These are phyloP conservation scores for Hofmannophila pseudospretella DNA, from an alignment of 2,888 invertebrate genomes.

Conservation along the genomic window DNA sequence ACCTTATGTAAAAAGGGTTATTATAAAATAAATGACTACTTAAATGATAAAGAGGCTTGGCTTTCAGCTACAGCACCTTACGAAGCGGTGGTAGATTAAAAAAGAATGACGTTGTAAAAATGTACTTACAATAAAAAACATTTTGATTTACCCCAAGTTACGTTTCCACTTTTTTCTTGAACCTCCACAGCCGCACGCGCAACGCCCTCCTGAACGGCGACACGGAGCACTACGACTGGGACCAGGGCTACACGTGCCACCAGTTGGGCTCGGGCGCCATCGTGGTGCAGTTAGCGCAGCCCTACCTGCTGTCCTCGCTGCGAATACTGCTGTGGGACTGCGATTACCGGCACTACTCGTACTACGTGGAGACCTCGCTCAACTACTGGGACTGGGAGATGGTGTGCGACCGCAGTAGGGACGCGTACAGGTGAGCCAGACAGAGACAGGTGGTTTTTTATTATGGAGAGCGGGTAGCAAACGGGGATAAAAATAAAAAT, in stretches of 20 bases:
- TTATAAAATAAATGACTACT: too few relatives aligned
- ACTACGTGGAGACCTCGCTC: constrained; percentile 95
- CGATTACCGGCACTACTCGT: constrained; percentile 95
- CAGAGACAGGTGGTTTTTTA: not conserved
- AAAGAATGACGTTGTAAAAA: too few relatives aligned
- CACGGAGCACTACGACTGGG: constrained; percentile 97
- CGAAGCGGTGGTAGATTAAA: too few relatives aligned
- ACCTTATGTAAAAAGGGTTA: too few relatives aligned
- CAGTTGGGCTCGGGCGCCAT: constrained; percentile 96
- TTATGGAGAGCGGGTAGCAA: too few relatives aligned
- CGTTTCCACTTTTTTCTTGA: too few relatives aligned
- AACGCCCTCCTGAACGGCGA: constrained; percentile 98
- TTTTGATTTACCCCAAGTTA: too few relatives aligned
- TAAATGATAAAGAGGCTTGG: too few relatives aligned
- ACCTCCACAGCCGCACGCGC: constrained; percentile 83
- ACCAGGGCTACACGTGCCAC: constrained; percentile 98
- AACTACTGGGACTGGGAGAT: constrained; percentile 96
- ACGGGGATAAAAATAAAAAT: too few relatives aligned
- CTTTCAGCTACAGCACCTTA: too few relatives aligned
- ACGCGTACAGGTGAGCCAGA: constrained; percentile 80
- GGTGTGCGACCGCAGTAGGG: constrained; percentile 91
- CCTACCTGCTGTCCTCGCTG: constrained; percentile 94
- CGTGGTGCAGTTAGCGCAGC: constrained; percentile 96
- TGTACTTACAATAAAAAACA: too few relatives aligned
- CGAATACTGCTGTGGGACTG: constrained; percentile 98